Percentiles rank a stretch among this genome's conserved stretches.
Evolutionary conservation across 2,888 invertebrate species (phyloP).

Genomic region (Meiosimyza platycephala): DNA sequence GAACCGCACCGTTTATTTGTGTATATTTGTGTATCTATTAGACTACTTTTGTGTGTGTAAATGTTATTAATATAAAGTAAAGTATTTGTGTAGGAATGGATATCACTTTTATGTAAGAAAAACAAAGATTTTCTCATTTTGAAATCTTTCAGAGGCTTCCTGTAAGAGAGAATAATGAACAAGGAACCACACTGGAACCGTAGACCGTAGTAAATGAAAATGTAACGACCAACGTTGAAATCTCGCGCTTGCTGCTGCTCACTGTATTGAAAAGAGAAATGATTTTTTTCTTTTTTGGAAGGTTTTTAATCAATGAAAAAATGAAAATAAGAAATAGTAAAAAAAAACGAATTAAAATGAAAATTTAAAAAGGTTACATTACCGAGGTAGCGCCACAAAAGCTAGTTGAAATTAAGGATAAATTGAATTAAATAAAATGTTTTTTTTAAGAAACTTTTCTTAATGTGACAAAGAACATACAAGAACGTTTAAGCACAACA

Average conservation of each 20-base stretch:
- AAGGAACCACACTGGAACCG: constrained; percentile 7
- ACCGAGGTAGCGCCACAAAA: constrained; percentile 4
- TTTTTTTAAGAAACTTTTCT: constrained; percentile 38
- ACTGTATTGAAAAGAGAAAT: constrained; percentile 26
- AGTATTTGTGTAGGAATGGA: neutral
- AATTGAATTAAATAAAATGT: constrained; percentile 34
- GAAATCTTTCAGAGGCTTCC: constrained; percentile 17
- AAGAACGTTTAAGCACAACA: constrained; percentile 41
- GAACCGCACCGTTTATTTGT: constrained; percentile 46
- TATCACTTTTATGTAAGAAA: neutral
- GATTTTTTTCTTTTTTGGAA: constrained; percentile 4
- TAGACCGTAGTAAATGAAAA: constrained; percentile 37
- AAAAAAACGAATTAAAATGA: constrained; percentile 7
- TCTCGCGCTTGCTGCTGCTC: constrained; percentile 43
- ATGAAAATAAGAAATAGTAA: constrained; percentile 14
- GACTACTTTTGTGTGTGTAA: constrained; percentile 31
- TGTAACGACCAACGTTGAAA: constrained; percentile 52
- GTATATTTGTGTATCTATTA: constrained; percentile 35
- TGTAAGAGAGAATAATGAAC: constrained; percentile 40
- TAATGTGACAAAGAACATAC: constrained; percentile 45
- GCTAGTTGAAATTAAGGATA: constrained; percentile 7
- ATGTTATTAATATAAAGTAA: constrained; percentile 33
- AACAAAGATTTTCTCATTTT: constrained; percentile 25
- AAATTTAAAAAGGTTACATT: constrained; percentile 11
- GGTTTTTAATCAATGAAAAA: constrained; percentile 27